Conservation (phyloP, 2,888 invertebrate species). For the Orchestes rusci region DNA sequence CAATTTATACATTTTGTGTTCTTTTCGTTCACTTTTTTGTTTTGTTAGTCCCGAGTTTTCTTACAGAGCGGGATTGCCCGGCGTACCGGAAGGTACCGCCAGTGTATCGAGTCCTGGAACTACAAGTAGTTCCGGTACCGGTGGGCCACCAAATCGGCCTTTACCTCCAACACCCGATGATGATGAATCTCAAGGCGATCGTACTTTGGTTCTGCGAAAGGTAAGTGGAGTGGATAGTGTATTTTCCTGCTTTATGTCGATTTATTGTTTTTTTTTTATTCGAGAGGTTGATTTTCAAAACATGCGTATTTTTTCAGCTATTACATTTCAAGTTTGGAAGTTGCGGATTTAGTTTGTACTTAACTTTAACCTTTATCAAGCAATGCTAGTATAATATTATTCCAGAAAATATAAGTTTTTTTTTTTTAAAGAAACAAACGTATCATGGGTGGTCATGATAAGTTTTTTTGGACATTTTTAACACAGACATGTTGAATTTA, state of each 20-base stretch:
- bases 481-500: too few species aligned
- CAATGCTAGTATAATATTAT: too few species aligned
- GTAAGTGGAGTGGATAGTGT: conserved; percentile 9
- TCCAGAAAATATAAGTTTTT: too few species aligned
- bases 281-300: conserved; percentile 5
- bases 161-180: conserved; percentile 94
- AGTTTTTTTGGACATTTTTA: too few species aligned
- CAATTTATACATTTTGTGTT: conserved; percentile 14
- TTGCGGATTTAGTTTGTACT: background rate
- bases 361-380: too few species aligned
- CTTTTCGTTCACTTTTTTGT: conserved; percentile 23
- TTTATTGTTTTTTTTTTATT: conserved; percentile 6
- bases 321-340: background rate
- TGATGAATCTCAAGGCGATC: conserved; percentile 67
- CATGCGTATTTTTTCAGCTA: conserved; percentile 1
- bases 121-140: conserved; percentile 35
- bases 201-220: conserved; percentile 82
- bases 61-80: conserved; percentile 67
- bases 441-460: too few species aligned
- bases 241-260: too few species aligned
- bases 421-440: too few species aligned
- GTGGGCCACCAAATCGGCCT: conserved; percentile 84
- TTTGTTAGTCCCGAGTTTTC: conserved; percentile 71
- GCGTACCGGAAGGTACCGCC: conserved; percentile 51
- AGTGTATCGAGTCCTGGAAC: conserved; percentile 44